phyloP scores from a whole-genome alignment of 2,888 invertebrate genomes.

The Ormyrus rosae region DNA sequence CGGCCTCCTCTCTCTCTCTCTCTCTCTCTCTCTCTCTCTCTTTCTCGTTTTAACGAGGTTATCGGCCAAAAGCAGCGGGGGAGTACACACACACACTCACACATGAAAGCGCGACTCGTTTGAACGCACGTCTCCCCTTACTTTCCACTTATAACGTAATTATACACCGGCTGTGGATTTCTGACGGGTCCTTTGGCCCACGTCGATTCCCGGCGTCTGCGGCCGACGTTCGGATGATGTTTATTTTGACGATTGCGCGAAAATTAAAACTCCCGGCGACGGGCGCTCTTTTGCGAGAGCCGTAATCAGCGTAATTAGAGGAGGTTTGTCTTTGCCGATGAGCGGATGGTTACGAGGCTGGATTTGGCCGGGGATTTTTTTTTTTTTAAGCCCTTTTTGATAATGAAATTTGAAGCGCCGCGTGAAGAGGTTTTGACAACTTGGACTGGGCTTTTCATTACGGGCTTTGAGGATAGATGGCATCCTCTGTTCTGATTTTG shows the following conservation, averaged over 20 bases:
- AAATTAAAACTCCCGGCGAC: conserved; percentile 23
- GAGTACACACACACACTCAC: conserved; percentile 62
- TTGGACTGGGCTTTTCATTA: too few relatives aligned
- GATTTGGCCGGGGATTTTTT: too few relatives aligned
- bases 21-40: conserved; percentile 14
- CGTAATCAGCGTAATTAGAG: conserved; percentile 48
- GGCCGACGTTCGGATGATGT: conserved; percentile 12
- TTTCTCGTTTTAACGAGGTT: conserved; percentile 62
- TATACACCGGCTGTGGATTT: conserved; percentile 55
- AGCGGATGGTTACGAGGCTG: not conserved
- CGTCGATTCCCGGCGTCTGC: conserved; percentile 13
- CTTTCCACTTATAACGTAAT: conserved; percentile 62
- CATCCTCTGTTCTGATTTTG: too few relatives aligned
- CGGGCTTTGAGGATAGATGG: too few relatives aligned
- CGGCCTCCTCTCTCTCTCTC: conserved; percentile 5
- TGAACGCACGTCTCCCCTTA: conserved; percentile 37
- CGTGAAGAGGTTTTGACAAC: too few relatives aligned
- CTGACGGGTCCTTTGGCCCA: conserved; percentile 57
- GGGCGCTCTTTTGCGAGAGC: not conserved
- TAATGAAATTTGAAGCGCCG: too few relatives aligned
- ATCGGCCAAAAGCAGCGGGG: conserved; percentile 59
- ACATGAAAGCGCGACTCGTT: conserved; percentile 37
- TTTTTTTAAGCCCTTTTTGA: too few relatives aligned
- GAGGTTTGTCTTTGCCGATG: conserved; percentile 17
- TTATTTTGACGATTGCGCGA: conserved; percentile 47